These are phyloP conservation scores for Pongo abelii DNA, from an alignment of 2,113 vertebrate species.

Conservation along the genomic window DNA sequence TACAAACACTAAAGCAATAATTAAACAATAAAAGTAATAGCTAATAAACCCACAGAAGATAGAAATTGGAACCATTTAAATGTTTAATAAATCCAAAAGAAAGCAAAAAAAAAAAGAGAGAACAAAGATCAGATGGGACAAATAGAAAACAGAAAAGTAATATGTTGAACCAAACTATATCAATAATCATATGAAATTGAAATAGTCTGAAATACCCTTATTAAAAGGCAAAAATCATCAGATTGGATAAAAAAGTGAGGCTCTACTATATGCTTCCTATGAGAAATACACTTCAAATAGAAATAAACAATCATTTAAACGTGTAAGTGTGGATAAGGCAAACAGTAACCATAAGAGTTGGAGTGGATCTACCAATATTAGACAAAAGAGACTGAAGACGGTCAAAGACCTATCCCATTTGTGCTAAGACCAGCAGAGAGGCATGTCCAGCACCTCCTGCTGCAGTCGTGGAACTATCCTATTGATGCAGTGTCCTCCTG, in stretches of 20 bases:
- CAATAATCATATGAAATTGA: not conserved
- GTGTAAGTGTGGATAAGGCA: not conserved
- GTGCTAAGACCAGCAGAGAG: not conserved
- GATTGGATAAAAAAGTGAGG: not conserved
- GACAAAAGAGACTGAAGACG: not conserved
- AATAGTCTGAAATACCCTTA: not conserved
- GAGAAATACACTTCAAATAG: not conserved
- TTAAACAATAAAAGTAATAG: not conserved
- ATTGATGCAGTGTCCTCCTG: too few species aligned
- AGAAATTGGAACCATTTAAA: not conserved
- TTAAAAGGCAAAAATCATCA: not conserved
- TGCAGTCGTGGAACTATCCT: too few species aligned
- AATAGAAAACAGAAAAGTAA: not conserved
- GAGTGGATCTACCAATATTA: not conserved
- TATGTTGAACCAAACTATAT: not conserved
- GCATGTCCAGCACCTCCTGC: too few species aligned
- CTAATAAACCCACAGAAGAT: not conserved
- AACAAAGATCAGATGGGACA: not conserved
- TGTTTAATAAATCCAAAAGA: not conserved
- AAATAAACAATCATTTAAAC: not conserved
- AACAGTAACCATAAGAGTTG: not conserved
- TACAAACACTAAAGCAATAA: not conserved
- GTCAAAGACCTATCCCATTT: not conserved
- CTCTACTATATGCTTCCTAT: not conserved
- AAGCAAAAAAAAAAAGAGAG: not conserved